phyloP scores from a whole-genome alignment of 2,797 vertebrate species.

The Lerista edwardsae region DNA sequence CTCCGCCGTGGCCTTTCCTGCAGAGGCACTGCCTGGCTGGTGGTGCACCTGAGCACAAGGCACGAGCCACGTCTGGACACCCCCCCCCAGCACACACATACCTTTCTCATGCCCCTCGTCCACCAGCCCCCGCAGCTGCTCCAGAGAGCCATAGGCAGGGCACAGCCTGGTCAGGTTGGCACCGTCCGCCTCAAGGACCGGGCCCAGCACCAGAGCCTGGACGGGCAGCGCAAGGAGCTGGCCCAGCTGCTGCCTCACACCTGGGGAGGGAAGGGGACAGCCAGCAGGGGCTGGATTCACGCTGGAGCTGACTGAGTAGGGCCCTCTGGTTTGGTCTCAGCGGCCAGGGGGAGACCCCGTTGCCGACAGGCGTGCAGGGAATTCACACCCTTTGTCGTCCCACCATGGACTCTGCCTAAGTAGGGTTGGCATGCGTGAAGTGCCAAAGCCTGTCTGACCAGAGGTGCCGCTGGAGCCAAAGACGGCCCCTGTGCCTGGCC shows the following conservation, averaged over 20 bases:
- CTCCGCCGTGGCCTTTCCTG: too few relatives aligned
- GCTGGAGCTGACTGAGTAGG: background rate
- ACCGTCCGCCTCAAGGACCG: conserved; percentile 60
- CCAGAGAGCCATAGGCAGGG: conserved; percentile 45
- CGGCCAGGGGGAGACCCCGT: background rate
- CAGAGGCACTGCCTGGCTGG: too few relatives aligned
- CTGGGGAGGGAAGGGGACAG: conserved; percentile 52
- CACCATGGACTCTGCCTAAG: background rate
- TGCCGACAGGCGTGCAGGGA: background rate
- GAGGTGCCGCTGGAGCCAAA: background rate
- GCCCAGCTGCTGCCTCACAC: conserved; percentile 68
- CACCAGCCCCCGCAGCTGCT: background rate
- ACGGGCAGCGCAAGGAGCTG: conserved; percentile 75
- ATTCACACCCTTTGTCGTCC: too few relatives aligned
- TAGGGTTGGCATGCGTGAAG: background rate
- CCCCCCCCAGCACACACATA: background rate
- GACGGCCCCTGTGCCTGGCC: too few relatives aligned
- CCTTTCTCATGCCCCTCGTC: background rate
- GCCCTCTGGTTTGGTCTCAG: background rate
- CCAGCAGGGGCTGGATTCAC: background rate
- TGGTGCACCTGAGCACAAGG: background rate
- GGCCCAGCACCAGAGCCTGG: conserved; percentile 76
- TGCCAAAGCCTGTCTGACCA: background rate
- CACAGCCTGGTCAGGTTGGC: conserved; percentile 58
- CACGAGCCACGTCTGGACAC: background rate